Percentiles rank a stretch among this genome's conserved stretches.
phyloP scores from a whole-genome alignment of 2,888 invertebrate species.

The Malachius bipustulatus region DNA sequence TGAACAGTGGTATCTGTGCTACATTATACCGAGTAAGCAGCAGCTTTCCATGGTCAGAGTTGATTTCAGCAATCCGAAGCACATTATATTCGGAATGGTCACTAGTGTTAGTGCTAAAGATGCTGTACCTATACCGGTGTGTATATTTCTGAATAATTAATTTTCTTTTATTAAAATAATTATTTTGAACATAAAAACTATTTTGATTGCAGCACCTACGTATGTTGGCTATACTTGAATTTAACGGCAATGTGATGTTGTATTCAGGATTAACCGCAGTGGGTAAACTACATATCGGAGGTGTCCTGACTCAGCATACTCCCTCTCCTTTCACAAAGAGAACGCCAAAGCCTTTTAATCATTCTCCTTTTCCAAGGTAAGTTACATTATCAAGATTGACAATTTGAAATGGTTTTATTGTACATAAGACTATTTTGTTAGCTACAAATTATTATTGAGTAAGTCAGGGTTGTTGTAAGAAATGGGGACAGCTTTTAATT shows the following conservation, averaged over 20 bases:
- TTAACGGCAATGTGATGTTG: slow-evolving; percentile 62
- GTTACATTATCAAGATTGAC: no score
- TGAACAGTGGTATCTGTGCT: slow-evolving; percentile 75
- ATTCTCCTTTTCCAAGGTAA: slow-evolving; percentile 47
- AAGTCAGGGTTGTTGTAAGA: no score
- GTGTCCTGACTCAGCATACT: slow-evolving; percentile 48
- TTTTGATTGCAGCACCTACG: slow-evolving; percentile 51
- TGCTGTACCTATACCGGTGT: slow-evolving; percentile 64
- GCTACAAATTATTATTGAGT: no score
- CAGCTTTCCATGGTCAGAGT: slow-evolving; percentile 58
- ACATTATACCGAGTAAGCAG: slow-evolving; percentile 50
- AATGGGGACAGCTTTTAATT: no score
- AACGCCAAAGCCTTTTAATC: slow-evolving; percentile 33
- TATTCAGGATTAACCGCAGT: slow-evolving; percentile 75
- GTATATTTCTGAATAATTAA: slow-evolving; percentile 12
- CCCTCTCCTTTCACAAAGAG: slow-evolving; percentile 40
- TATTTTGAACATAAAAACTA: slow-evolving; percentile 11
- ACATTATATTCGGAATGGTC: slow-evolving; percentile 63
- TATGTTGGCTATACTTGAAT: slow-evolving; percentile 75
- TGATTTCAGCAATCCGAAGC: slow-evolving; percentile 52
- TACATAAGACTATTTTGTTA: no score
- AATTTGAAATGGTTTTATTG: no score
- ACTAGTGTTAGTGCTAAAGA: slow-evolving; percentile 69
- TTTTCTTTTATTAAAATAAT: no score
- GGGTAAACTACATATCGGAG: slow-evolving; percentile 73